Evolutionary conservation across 2,797 vertebrate genomes (phyloP).

Genomic region (Linurgus olivaceus): DNA sequence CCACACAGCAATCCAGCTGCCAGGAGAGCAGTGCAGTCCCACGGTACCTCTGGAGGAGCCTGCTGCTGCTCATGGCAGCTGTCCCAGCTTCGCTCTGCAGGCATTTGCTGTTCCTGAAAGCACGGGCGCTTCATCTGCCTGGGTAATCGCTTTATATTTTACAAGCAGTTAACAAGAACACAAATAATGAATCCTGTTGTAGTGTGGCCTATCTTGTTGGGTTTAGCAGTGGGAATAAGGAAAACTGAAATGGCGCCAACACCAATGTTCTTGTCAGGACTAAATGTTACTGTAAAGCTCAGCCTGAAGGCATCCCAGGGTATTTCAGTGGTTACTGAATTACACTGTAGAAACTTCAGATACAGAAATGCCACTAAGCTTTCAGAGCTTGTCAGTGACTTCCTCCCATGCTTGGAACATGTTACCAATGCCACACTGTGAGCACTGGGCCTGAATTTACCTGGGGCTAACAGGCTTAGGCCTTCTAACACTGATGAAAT

Average conservation of each 20-base stretch:
- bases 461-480: neutral
- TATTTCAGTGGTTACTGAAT: neutral
- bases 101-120: neutral
- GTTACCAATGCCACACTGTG: neutral
- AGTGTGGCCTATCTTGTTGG: neutral
- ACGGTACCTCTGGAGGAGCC: neutral
- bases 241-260: neutral
- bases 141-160: neutral
- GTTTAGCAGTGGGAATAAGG: slow-evolving; percentile 7
- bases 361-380: neutral
- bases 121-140: neutral
- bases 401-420: neutral
- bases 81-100: neutral
- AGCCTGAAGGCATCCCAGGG: neutral
- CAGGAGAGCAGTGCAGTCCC: neutral
- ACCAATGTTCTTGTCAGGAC: neutral
- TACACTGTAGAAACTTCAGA: neutral
- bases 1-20: too few species aligned
- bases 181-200: neutral
- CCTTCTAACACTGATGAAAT: neutral
- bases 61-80: neutral
- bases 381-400: neutral
- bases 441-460: neutral
- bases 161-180: slow-evolving; percentile 12
- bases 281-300: neutral